Conservation (phyloP, 2,113 vertebrate genomes). For the Passer montanus region DNA sequence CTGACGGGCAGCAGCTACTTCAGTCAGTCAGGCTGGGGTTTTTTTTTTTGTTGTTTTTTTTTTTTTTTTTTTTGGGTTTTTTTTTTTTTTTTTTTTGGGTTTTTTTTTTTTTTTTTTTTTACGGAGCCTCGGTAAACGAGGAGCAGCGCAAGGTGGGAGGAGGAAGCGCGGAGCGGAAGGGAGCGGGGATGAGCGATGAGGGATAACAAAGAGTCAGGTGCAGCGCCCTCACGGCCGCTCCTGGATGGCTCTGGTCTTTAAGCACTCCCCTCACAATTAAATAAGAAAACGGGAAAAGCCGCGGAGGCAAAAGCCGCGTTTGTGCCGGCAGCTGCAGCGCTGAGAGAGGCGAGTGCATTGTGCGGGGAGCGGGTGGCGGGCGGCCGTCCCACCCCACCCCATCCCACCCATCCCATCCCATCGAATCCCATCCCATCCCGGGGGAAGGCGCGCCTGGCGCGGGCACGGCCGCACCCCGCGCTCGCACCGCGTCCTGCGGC, state of each 20-base stretch:
- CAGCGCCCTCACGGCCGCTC: neutral
- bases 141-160: constrained; percentile 11
- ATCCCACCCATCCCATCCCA: no score
- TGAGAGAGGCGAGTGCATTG: neutral
- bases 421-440: no score
- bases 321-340: neutral
- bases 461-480: neutral
- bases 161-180: neutral
- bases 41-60: no score
- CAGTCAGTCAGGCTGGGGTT: neutral
- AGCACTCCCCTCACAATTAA: neutral
- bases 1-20: neutral
- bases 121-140: neutral
- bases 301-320: neutral
- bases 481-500: neutral
- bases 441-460: neutral
- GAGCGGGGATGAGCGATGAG: neutral
- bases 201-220: constrained; percentile 54
- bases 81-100: neutral
- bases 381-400: neutral
- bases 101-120: neutral
- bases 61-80: no score
- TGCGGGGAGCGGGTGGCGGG: neutral
- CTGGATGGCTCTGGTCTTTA: neutral
- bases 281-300: neutral